Base-by-base conservation (phyloP, 2,797 vertebrate species). In the Lutjanus campechanus region DNA sequence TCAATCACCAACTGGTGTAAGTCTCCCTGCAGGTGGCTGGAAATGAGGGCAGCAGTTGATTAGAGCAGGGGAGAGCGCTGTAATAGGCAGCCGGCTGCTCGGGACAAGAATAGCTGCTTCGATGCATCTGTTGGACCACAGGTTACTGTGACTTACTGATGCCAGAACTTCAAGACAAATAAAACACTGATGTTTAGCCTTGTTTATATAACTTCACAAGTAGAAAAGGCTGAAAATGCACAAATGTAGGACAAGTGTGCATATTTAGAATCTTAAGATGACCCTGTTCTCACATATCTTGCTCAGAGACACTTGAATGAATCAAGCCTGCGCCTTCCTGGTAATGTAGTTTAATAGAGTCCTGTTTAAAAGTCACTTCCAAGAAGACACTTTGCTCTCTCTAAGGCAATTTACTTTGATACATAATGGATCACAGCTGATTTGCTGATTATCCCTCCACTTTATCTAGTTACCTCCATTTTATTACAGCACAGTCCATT, bases 31-130 rank as follows among this genome's bases (percentile, higher is more conserved):
- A 81, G 89, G 84, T 73, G 79, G 63, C 86, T 80, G 73, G 83
- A 88, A 92, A 91, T 82, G 76, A 85, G 86, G 81, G 75, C 85
- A 82, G 88, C 85, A 77, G 82, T 90, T 87, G 84, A 93, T 94
- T 90, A 85, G 89, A 87, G 60, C 73, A 29, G 82, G 68, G 83
- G 58, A 80, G 60, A 80, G 81, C 0, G 0, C 53, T 29, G 66
- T 83, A 87, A 84, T 56, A 82, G 86, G 77, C 69, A 54, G 44
- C 77, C 17, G 75, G 69, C 69, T 84, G 85, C 68, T 85, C 13
- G 2, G 73, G 81, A 72, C 65, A 64, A 81, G 85, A 83, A 84
- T 85, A 66, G 85, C 73, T 67, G 63, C 83, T 80, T 53, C 8
- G 41, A 59, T 47, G 44, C 67, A 69, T 79, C 66, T 62, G 60